Percentiles rank a stretch among this genome's conserved stretches.
These are phyloP conservation scores for Mandrillus leucophaeus DNA, from an alignment of 2,113 vertebrate species.

Conservation along the genomic window DNA sequence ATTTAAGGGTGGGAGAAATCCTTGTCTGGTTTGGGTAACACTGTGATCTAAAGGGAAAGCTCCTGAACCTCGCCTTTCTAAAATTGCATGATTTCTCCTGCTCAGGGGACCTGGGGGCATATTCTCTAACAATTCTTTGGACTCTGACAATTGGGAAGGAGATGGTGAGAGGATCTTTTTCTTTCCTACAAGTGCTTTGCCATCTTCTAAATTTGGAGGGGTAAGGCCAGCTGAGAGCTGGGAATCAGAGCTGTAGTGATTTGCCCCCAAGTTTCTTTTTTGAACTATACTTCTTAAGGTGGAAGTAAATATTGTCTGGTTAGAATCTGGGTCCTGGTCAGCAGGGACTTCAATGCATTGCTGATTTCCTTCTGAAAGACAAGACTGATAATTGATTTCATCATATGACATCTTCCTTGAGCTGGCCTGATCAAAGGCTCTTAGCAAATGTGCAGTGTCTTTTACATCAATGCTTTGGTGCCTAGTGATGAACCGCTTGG, in stretches of 20 bases:
- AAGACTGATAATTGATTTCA: conserved; percentile 83
- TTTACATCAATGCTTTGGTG: conserved; percentile 90
- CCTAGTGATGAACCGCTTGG: conserved; percentile 82
- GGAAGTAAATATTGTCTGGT: conserved; percentile 86
- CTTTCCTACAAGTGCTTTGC: conserved; percentile 83
- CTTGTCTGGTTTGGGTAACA: conserved; percentile 83
- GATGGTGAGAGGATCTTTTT: conserved; percentile 85
- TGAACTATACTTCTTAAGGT: conserved; percentile 88
- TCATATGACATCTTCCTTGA: conserved; percentile 89
- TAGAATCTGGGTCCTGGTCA: conserved; percentile 82
- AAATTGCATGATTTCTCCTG: conserved; percentile 79
- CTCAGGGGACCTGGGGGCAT: conserved; percentile 60
- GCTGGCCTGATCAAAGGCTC: conserved; percentile 81
- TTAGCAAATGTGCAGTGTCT: conserved; percentile 84
- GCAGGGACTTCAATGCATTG: conserved; percentile 75
- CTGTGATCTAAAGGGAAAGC: conserved; percentile 86
- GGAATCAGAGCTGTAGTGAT: conserved; percentile 92
- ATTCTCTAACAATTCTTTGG: conserved; percentile 87
- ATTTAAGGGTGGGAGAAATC: conserved; percentile 91
- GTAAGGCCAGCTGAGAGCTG: conserved; percentile 83
- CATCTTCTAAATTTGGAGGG: conserved; percentile 72
- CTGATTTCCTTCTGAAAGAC: conserved; percentile 84
- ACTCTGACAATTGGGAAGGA: conserved; percentile 83
- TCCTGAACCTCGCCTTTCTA: conserved; percentile 87
- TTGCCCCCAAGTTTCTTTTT: conserved; percentile 87